Evolutionary conservation across 2,113 vertebrate species (phyloP), one percentile per base, ranked within the genome.

Genomic region (Tinamus guttatus): DNA sequence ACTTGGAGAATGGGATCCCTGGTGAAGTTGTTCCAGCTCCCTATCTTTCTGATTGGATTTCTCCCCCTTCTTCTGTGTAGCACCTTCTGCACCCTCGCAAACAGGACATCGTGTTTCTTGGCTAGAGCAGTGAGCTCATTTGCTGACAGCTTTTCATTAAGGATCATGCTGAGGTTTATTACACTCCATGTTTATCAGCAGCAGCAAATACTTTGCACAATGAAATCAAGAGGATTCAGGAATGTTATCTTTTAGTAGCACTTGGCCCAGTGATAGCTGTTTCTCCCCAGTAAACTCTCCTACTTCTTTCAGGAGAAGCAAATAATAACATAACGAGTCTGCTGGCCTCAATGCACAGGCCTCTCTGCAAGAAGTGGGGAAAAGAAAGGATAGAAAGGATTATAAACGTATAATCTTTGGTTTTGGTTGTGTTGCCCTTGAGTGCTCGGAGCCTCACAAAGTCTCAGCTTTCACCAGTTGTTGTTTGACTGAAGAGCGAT

Each of bases 171-270:
- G 65, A 52, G 38, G 49, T 83, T 83, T n/a, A n/a, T n/a, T n/a
- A n/a, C n/a, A n/a, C 43, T 88, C 54, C 16, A 19, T 63, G n/a
- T 91, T 91, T 91, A 77, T 68, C 91, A 89, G 86, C 77, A 27
- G 19, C 40, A 89, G 67, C 74, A 86, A 84, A 78, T 59, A 40
- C 43, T 63, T 14, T 4, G 65, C 0, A 0, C 45, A 87, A 51
- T 91, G 89, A 65, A 95, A 78, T 95, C 82, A 63, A n/a, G 79
- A 71, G 87, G 47, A 43, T 7, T 90, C 64, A 40, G 43, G 49
- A 56, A 38, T 28, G 32, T 95, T 95, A 91, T 94, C 89, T 88
- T 41, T 34, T 25, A 64, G 56, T 63, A 92, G 81, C 85, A 75
- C 76, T 91, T 85, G 82, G 75, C 58, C 64, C 64, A 81, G 25